Evolutionary conservation across 2,113 vertebrate species (phyloP).

Genomic region (Chroicocephalus ridibundus): DNA sequence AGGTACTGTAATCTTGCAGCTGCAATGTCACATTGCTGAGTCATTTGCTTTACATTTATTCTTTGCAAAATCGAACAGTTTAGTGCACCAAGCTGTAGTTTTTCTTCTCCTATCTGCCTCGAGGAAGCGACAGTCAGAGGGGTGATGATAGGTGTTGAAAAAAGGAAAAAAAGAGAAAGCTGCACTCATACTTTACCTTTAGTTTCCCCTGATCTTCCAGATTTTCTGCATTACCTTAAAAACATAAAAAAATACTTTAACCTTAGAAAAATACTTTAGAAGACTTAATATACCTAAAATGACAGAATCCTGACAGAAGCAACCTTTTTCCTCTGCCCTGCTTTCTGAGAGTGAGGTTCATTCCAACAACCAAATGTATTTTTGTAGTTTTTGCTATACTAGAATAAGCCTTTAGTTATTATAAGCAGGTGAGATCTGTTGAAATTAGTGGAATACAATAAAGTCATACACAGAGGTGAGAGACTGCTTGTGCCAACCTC

Average conservation of each 20-base stretch:
- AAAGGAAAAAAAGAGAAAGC: neutral
- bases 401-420: neutral
- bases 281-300: neutral
- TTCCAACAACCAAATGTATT: neutral
- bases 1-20: neutral
- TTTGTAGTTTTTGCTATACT: neutral
- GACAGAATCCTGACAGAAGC: neutral
- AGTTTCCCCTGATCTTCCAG: neutral
- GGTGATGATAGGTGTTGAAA: neutral
- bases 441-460: neutral
- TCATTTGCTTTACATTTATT: neutral
- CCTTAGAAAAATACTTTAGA: neutral
- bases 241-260: neutral
- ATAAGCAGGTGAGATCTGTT: neutral
- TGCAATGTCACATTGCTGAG: neutral
- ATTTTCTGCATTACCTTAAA: conserved; percentile 44
- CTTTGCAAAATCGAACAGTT: neutral
- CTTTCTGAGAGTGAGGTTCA: neutral
- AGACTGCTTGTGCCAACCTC: neutral
- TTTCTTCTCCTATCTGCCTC: neutral
- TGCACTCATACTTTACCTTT: conserved; percentile 46
- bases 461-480: neutral
- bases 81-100: neutral
- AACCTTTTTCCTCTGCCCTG: neutral
- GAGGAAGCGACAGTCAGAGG: neutral